A percentile compares a stretch with the other conserved stretches of the same genome.
phyloP scores from a whole-genome alignment of 2,113 vertebrate species.

The Corythaeola cristata region DNA sequence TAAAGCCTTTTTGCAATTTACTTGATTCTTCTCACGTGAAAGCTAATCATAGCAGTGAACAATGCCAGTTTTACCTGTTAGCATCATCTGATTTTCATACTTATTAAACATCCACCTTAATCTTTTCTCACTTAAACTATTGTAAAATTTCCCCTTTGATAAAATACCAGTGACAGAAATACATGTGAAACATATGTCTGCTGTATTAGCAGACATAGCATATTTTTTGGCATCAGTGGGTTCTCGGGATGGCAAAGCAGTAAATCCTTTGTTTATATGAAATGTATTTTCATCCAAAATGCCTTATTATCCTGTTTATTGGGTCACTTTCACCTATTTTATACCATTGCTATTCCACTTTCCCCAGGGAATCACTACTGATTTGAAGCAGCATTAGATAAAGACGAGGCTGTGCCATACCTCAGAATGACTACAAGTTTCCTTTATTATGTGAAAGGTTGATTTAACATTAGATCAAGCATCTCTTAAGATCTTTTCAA shows the following conservation, averaged over 20 bases:
- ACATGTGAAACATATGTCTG: neutral
- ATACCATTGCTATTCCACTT: neutral
- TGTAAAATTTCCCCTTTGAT: neutral
- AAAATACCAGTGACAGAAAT: neutral
- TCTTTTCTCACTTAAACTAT: neutral
- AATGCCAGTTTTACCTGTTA: neutral
- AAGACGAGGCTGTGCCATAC: neutral
- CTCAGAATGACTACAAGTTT: neutral
- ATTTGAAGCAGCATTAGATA: constrained; percentile 3
- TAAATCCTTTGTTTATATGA: neutral
- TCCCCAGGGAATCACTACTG: neutral
- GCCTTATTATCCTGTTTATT: neutral
- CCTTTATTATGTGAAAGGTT: constrained; percentile 32
- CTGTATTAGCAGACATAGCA: neutral
- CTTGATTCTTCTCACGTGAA: neutral
- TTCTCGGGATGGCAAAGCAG: neutral
- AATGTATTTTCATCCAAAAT: constrained; percentile 13
- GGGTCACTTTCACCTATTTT: neutral
- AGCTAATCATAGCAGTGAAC: neutral
- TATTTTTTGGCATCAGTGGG: neutral
- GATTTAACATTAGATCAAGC: constrained; percentile 44
- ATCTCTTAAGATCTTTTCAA: constrained; percentile 16
- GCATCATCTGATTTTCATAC: neutral
- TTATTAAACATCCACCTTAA: neutral
- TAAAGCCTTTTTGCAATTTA: neutral